Conservation (phyloP, 2,113 vertebrate genomes). For the Anhinga rufa region DNA sequence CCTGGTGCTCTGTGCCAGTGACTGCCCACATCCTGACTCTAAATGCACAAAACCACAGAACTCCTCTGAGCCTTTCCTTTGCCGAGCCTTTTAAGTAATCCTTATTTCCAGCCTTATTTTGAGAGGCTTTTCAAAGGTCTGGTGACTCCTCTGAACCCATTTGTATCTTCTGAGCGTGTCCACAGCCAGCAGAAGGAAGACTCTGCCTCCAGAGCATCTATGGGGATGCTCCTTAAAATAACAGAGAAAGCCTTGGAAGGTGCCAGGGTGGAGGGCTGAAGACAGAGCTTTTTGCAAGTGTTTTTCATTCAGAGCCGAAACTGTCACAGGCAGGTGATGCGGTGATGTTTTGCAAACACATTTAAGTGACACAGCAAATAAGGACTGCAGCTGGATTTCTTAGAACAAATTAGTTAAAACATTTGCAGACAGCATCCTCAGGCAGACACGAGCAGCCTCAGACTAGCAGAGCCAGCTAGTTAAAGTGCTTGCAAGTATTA, state of each 20-base stretch:
- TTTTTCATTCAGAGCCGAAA: background rate
- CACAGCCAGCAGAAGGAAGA: background rate
- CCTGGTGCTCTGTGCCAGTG: fast-evolving
- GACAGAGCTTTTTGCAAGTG: background rate
- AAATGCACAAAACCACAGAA: background rate
- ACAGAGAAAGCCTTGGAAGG: background rate
- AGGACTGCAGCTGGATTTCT: background rate
- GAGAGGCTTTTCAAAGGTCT: background rate
- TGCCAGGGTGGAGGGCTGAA: background rate
- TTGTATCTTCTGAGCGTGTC: fast-evolving
- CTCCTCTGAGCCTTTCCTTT: background rate
- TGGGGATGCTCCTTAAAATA: background rate
- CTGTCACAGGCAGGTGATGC: background rate
- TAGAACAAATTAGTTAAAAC: background rate
- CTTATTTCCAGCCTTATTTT: background rate
- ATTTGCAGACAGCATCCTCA: background rate
- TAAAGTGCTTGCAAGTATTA: background rate
- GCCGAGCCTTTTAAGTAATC: background rate
- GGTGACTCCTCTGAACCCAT: background rate
- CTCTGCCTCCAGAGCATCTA: background rate
- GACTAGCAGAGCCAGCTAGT: background rate
- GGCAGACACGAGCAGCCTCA: background rate
- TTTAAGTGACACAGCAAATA: background rate
- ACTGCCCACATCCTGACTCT: too few species aligned
- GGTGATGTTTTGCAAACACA: background rate